Evolutionary conservation across 2,888 invertebrate genomes (phyloP).

Genomic region (Habroteleia sp.): DNA sequence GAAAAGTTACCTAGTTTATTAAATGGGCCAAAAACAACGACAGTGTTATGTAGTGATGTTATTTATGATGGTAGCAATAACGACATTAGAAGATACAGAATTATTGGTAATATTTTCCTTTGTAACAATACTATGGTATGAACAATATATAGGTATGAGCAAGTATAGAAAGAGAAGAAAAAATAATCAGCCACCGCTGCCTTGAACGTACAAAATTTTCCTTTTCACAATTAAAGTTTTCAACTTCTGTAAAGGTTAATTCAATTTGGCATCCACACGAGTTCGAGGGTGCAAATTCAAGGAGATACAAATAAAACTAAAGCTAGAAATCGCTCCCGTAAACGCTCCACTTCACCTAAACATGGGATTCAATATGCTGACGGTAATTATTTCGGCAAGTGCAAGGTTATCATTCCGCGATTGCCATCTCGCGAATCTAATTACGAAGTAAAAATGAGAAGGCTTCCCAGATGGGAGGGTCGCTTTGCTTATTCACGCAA

Average conservation of each 20-base stretch:
- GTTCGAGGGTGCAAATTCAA: constrained; percentile 1
- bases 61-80: too few species aligned
- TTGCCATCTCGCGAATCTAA: constrained; percentile 54
- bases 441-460: constrained; percentile 51
- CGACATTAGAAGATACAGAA: too few species aligned
- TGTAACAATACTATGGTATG: too few species aligned
- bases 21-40: too few species aligned
- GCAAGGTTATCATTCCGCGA: constrained; percentile 51
- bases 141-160: too few species aligned
- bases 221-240: constrained; percentile 20
- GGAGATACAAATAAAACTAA: constrained; percentile 5
- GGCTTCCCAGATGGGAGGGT: constrained; percentile 27
- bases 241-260: background rate
- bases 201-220: background rate
- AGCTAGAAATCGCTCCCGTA: constrained; percentile 12
- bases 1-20: too few species aligned
- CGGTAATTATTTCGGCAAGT: constrained; percentile 49
- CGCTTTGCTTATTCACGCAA: constrained; percentile 50
- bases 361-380: constrained; percentile 45
- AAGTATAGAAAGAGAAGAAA: too few species aligned
- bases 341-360: constrained; percentile 27
- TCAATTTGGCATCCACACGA: background rate
- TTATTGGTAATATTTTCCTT: too few species aligned
- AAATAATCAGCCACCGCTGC: background rate
- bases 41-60: too few species aligned